Evolutionary conservation across 2,888 invertebrate species (phyloP).

Genomic region (Bimastos eiseni): DNA sequence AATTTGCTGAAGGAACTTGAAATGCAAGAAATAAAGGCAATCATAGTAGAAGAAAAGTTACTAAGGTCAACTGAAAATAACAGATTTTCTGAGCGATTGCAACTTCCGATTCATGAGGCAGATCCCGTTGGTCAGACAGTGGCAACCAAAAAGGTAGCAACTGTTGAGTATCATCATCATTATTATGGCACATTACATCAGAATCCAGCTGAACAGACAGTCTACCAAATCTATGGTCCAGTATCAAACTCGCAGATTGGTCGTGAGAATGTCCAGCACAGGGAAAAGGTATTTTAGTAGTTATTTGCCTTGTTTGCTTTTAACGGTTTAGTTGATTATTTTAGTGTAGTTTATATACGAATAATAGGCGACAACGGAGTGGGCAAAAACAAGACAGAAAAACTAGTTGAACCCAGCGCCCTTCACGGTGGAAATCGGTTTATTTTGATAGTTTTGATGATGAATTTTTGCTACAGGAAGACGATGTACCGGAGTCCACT

Average conservation of each 20-base stretch:
- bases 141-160: background rate
- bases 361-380: no score
- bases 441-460: background rate
- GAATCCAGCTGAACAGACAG: background rate
- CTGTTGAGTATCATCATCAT: conserved; percentile 18
- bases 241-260: background rate
- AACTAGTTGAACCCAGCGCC: no score
- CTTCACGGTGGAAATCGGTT: no score
- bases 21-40: background rate
- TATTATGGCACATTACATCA: background rate
- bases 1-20: background rate
- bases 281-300: background rate
- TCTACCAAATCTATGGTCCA: conserved; percentile 15
- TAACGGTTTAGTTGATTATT: no score
- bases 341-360: background rate
- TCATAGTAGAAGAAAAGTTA: background rate
- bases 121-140: background rate
- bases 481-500: background rate
- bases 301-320: conserved; percentile 3
- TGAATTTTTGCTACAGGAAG: background rate
- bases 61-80: background rate
- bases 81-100: background rate
- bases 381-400: no score
- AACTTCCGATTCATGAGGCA: background rate
- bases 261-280: background rate